Evolutionary conservation across 1,140 invertebrate species (phyloP).

Genomic region (Dufourea novaeangliae): DNA sequence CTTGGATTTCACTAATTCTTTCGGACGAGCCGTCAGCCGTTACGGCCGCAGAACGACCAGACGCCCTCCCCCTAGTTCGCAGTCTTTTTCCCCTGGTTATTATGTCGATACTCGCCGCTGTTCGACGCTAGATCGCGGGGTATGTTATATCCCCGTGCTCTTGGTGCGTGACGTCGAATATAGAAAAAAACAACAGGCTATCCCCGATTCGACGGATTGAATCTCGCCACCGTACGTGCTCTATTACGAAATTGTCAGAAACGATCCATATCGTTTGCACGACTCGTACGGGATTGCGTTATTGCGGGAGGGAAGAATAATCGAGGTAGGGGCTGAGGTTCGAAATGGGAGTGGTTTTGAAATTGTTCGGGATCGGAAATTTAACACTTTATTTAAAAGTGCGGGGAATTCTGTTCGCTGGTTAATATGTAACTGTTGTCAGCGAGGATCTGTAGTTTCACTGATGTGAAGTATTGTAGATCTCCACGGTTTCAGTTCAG

Average conservation of each 20-base stretch:
- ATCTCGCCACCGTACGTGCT: conserved; percentile 2
- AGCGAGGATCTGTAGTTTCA: too few species aligned
- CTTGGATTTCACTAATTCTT: conserved; percentile 65
- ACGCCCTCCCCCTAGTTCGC: background rate
- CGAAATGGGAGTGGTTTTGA: background rate
- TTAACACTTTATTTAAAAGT: too few species aligned
- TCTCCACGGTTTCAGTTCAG: too few species aligned
- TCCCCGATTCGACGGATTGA: background rate
- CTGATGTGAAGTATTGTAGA: too few species aligned
- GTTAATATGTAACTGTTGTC: too few species aligned
- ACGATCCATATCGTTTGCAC: background rate
- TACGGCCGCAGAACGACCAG: conserved; percentile 2
- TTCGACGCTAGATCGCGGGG: background rate
- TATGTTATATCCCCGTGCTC: too few species aligned
- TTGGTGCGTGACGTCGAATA: too few species aligned
- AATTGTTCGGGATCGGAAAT: background rate
- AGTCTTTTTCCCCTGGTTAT: conserved; percentile 13
- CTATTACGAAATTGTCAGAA: conserved; percentile 3
- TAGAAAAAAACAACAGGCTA: too few species aligned
- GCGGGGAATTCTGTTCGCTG: too few species aligned
- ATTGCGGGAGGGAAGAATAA: background rate
- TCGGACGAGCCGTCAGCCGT: conserved; percentile 24
- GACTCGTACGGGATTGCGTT: background rate
- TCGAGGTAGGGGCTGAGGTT: background rate
- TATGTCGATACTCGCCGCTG: conserved; percentile 7